phyloP scores from a whole-genome alignment of 2,797 vertebrate genomes.

The Manis pentadactyla region DNA sequence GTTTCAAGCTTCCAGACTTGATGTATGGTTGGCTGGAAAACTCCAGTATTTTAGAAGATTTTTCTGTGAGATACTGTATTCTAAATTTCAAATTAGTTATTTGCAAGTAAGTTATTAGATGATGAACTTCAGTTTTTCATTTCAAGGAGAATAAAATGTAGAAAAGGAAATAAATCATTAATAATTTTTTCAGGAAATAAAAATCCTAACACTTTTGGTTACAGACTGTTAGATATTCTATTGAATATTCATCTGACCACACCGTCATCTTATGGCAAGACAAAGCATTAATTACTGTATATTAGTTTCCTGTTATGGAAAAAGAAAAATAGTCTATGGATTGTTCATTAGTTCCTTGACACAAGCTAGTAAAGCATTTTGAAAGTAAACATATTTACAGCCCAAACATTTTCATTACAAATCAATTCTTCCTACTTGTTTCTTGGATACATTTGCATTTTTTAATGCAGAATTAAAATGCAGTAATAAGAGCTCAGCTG shows the following conservation, averaged over 20 bases:
- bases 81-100: conserved; percentile 13
- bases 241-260: neutral
- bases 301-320: neutral
- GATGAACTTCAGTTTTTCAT: neutral
- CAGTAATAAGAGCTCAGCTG: neutral
- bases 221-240: neutral
- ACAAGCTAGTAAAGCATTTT: neutral
- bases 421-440: neutral
- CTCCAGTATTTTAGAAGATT: neutral
- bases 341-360: neutral
- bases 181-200: neutral
- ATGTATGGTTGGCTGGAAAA: neutral
- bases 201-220: conserved; percentile 9
- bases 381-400: neutral
- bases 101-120: conserved; percentile 13
- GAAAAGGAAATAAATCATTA: neutral
- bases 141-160: conserved; percentile 34
- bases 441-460: neutral
- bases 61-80: neutral
- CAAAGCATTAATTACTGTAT: neutral
- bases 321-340: neutral
- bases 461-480: neutral
- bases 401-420: neutral
- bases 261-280: neutral
- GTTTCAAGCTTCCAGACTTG: neutral